These are phyloP conservation scores for Hystrix brachyura DNA, from an alignment of 2,113 vertebrate genomes.

Conservation along the genomic window DNA sequence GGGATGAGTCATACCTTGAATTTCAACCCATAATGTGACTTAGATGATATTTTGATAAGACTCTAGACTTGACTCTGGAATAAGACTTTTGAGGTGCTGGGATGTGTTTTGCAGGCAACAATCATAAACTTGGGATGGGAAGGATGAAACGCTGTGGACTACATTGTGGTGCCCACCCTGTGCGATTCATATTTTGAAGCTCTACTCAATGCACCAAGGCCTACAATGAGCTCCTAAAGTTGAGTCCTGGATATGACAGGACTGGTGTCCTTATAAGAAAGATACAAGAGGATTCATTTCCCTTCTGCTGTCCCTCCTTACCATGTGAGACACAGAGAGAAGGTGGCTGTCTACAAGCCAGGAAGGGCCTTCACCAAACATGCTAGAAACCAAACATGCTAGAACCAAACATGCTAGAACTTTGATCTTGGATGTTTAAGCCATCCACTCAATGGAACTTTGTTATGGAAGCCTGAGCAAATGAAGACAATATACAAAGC, in stretches of 20 bases:
- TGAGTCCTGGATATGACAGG: background rate
- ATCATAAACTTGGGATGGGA: background rate
- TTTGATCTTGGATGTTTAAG: background rate
- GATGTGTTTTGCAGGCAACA: background rate
- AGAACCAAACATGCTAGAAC: constrained; percentile 22
- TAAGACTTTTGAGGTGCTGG: background rate
- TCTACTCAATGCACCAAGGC: background rate
- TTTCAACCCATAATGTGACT: constrained; percentile 18
- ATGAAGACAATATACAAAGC: background rate
- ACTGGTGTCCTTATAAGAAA: constrained; percentile 1
- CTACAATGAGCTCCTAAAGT: background rate
- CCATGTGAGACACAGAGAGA: background rate
- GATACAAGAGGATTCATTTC: background rate
- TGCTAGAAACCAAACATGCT: background rate
- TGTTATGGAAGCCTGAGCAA: background rate
- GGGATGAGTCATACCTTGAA: background rate
- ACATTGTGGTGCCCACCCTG: background rate
- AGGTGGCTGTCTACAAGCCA: background rate
- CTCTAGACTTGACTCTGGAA: constrained; percentile 6
- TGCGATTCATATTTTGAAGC: background rate
- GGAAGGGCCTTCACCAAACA: background rate
- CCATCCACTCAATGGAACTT: background rate
- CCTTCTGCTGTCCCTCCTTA: background rate
- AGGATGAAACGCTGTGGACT: background rate
- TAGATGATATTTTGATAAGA: constrained; percentile 46